These are phyloP conservation scores for Vicugna pacos DNA, from an alignment of 2,113 vertebrate genomes.

Conservation along the genomic window DNA sequence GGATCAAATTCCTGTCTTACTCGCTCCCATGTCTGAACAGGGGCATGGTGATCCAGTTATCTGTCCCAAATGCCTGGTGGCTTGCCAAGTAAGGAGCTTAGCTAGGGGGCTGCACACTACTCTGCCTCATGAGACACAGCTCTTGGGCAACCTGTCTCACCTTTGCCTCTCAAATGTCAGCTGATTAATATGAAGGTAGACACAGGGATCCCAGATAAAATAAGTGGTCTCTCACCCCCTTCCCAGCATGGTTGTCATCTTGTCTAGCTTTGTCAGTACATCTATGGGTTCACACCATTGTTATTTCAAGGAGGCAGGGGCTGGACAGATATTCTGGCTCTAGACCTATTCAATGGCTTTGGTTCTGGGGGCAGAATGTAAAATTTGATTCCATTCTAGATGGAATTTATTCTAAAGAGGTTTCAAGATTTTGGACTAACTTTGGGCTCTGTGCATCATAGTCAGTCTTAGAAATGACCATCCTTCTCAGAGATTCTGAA, in stretches of 20 bases:
- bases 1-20: conserved; percentile 81
- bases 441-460: background rate
- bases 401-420: background rate
- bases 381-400: background rate
- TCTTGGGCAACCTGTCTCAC: conserved; percentile 5
- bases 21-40: conserved; percentile 72
- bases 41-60: conserved; percentile 75
- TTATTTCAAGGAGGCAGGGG: background rate
- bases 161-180: conserved; percentile 1
- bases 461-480: background rate
- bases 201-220: background rate
- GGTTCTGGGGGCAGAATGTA: background rate
- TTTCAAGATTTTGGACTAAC: background rate
- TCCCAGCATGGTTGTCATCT: background rate
- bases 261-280: background rate
- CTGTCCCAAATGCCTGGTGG: conserved; percentile 69
- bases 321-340: background rate
- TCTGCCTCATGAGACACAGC: background rate
- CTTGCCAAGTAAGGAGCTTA: conserved; percentile 79
- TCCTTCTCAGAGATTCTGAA: background rate
- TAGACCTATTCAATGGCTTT: background rate
- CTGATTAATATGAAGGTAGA: background rate
- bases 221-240: background rate
- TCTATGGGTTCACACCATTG: background rate
- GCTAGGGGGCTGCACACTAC: background rate